Evolutionary conservation across 2,888 invertebrate genomes (phyloP).

Genomic region (Agrochola macilenta): DNA sequence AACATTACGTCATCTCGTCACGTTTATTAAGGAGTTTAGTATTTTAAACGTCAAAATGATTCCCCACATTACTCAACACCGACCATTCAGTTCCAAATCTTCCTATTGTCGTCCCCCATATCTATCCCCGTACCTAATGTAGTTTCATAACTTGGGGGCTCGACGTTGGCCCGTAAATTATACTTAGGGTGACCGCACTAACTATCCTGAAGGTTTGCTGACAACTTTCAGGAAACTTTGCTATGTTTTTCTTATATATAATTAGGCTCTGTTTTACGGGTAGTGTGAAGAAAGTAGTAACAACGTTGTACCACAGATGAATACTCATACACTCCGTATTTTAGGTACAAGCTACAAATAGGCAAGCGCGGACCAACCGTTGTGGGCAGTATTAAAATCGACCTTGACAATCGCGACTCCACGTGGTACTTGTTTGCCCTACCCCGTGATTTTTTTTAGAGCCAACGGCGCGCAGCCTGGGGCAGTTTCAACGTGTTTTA

Average conservation of each 20-base stretch:
- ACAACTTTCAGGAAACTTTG: slow-evolving; percentile 19
- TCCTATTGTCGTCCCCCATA: background rate
- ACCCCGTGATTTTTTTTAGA: too few species aligned
- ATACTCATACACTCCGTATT: too few species aligned
- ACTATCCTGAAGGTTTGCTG: slow-evolving; percentile 27
- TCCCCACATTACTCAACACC: background rate
- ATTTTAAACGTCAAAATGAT: background rate
- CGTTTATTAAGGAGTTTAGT: background rate
- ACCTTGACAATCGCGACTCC: too few species aligned
- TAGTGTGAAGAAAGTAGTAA: background rate
- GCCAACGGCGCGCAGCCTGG: too few species aligned
- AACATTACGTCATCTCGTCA: too few species aligned
- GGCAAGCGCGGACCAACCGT: too few species aligned
- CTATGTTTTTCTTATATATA: slow-evolving; percentile 23
- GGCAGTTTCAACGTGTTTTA: too few species aligned
- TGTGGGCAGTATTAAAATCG: too few species aligned
- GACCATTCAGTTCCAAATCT: background rate
- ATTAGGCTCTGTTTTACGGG: slow-evolving; percentile 1
- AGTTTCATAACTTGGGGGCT: slow-evolving; percentile 44
- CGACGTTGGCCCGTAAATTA: slow-evolving; percentile 47
- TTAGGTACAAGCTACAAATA: too few species aligned
- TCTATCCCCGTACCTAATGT: slow-evolving; percentile 3
- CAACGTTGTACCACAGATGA: background rate
- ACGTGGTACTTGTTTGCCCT: too few species aligned
- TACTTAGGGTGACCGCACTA: slow-evolving; percentile 37